Base-by-base conservation (phyloP, 2,113 vertebrate species). In the Cinclus mexicanus region DNA sequence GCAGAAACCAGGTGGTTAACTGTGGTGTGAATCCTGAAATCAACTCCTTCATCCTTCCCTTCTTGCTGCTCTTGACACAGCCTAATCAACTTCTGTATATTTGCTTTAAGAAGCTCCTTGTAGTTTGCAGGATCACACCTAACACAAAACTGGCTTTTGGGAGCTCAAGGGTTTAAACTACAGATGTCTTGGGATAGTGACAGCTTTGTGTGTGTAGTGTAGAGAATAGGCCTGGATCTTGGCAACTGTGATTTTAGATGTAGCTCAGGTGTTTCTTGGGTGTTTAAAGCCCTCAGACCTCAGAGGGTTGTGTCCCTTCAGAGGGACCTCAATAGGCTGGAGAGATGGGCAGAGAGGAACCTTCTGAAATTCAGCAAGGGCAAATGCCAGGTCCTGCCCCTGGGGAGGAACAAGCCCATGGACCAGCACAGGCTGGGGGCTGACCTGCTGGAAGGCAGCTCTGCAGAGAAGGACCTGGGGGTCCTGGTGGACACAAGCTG, bases 261-360 rank as follows among this genome's bases (percentile, higher is more conserved):
- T 37, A 86, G 39, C 20, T 74, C 13, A 10, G 35, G 13, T 57
- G 9, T 39, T 91, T 64, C 24, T 44, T n/a, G 26, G 75, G 14
- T 37, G 15, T 49, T 80, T 46, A 53, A 78, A 63, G n/a, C 56
- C 11, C 35, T 85, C 78, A 72, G 55, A 61, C 8, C 23, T 46
- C 10, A 21, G 46, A 29, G 28, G 7, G 28, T 8, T 60, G 9
- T 47, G 33, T 19, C 24, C 15, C 13, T 53, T 60, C 17, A 39
- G 60, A 60, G 5, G 37, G 33, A 52, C 19, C 23, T 67, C 0
- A 0, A 2, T 0, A 8, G 60, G 15, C n/a, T 59, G 60, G 28
- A 75, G 46, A n/a, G 35, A 29, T n/a, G 46, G n/a, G 29, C 69
- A 68, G 39, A 53, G 69, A 39, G 29, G 19, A 68, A 25, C n/a